Percentiles rank a stretch among this genome's conserved stretches.
These are phyloP conservation scores for Andrena trimmerana DNA, from an alignment of 2,888 invertebrate species.

Conservation along the genomic window DNA sequence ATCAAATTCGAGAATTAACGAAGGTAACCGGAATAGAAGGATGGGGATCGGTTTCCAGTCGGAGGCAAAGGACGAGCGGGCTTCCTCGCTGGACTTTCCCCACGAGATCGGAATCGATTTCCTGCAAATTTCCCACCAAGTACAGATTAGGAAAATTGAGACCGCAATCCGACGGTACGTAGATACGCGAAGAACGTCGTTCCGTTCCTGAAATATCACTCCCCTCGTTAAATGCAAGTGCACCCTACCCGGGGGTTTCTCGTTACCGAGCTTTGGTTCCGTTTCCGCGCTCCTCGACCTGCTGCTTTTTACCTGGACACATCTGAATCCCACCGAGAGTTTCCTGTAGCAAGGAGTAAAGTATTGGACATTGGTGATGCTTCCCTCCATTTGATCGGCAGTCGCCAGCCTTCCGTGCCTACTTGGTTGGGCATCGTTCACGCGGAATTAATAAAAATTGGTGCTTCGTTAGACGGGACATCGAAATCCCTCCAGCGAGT, in stretches of 20 bases:
- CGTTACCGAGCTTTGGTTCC: constrained; percentile 36
- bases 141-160: constrained; percentile 49
- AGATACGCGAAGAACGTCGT: constrained; percentile 23
- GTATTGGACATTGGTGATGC: neutral
- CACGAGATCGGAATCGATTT: constrained; percentile 22
- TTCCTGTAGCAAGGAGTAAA: neutral
- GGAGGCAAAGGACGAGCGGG: neutral
- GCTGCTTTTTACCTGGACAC: neutral
- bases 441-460: constrained; percentile 59
- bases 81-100: neutral
- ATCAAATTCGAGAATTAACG: neutral
- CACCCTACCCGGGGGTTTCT: constrained; percentile 44
- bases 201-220: constrained; percentile 59
- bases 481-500: constrained; percentile 8
- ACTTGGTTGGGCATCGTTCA: neutral
- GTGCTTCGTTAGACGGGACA: constrained; percentile 38
- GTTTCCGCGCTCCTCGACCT: neutral
- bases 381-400: neutral
- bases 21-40: neutral
- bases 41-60: neutral
- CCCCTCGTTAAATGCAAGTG: constrained; percentile 50
- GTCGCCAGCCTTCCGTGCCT: neutral
- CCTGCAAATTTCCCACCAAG: constrained; percentile 13
- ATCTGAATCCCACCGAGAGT: neutral
- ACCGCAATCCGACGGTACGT: constrained; percentile 5